Conservation (phyloP, 1,140 invertebrate species). For the Nylanderia fulva region DNA sequence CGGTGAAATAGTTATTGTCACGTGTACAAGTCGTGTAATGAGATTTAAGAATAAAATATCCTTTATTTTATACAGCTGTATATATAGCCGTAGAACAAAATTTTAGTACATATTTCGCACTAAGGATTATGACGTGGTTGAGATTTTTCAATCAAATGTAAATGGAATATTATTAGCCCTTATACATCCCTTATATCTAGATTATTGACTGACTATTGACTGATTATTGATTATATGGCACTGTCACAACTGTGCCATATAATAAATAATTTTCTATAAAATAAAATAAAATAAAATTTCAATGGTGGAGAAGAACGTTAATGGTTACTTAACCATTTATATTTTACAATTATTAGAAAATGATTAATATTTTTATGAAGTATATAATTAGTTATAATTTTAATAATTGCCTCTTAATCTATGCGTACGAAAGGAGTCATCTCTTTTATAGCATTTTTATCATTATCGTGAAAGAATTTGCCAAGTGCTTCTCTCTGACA, state of each 20-base stretch:
- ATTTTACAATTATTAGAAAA: not conserved
- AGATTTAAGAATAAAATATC: not conserved
- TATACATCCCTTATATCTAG: too few species aligned
- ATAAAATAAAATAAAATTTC: too few species aligned
- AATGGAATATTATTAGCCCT: too few species aligned
- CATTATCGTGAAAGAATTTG: slow-evolving; percentile 2
- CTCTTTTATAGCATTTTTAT: not conserved
- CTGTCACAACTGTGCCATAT: too few species aligned
- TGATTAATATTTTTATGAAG: not conserved
- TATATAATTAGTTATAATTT: slow-evolving; percentile 13
- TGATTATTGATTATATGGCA: too few species aligned
- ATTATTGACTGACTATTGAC: not conserved
- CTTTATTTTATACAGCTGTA: not conserved
- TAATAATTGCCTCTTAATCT: not conserved
- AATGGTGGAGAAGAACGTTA: too few species aligned
- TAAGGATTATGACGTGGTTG: not conserved
- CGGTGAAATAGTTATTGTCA: not conserved
- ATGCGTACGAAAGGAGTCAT: not conserved
- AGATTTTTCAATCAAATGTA: not conserved
- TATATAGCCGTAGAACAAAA: not conserved
- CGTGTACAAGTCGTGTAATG: not conserved
- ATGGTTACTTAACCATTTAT: too few species aligned
- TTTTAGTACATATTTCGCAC: not conserved
- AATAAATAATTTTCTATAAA: not conserved
- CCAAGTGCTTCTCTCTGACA: not conserved